Percentiles rank a stretch among this genome's conserved stretches.
These are phyloP conservation scores for Sigmodon hispidus DNA, from an alignment of 2,113 vertebrate genomes.

Conservation along the genomic window DNA sequence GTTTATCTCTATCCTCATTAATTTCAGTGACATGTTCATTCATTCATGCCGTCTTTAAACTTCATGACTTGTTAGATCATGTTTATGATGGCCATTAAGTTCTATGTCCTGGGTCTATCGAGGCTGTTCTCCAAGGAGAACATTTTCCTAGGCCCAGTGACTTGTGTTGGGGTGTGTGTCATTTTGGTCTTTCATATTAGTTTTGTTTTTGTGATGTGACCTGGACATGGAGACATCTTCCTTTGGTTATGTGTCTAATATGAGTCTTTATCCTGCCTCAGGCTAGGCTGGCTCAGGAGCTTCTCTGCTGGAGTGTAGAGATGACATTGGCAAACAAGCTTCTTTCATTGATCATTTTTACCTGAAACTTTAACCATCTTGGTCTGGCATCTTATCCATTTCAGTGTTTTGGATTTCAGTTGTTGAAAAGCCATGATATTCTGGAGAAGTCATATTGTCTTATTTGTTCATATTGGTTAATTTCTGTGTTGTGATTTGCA, in stretches of 20 bases:
- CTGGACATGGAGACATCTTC: neutral
- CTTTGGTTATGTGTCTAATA: neutral
- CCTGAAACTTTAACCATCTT: neutral
- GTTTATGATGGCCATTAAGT: neutral
- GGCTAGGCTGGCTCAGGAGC: neutral
- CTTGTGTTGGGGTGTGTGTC: neutral
- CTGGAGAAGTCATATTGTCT: neutral
- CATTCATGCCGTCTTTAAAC: neutral
- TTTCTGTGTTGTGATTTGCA: neutral
- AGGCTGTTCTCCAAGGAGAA: neutral
- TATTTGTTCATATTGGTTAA: neutral
- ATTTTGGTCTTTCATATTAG: neutral
- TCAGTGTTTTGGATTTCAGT: neutral
- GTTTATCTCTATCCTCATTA: neutral
- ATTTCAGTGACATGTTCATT: neutral
- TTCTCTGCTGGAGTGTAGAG: neutral
- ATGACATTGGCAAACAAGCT: neutral
- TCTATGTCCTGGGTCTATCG: too few relatives aligned
- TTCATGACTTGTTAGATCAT: neutral
- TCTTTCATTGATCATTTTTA: neutral
- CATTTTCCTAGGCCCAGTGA: neutral
- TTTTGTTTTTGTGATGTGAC: neutral
- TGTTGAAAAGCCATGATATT: neutral
- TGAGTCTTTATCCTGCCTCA: neutral
- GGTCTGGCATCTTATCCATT: neutral